Percentiles rank a stretch among this genome's conserved stretches.
Evolutionary conservation across 2,888 invertebrate species (phyloP).

Genomic region (Drosophila anomelani): DNA sequence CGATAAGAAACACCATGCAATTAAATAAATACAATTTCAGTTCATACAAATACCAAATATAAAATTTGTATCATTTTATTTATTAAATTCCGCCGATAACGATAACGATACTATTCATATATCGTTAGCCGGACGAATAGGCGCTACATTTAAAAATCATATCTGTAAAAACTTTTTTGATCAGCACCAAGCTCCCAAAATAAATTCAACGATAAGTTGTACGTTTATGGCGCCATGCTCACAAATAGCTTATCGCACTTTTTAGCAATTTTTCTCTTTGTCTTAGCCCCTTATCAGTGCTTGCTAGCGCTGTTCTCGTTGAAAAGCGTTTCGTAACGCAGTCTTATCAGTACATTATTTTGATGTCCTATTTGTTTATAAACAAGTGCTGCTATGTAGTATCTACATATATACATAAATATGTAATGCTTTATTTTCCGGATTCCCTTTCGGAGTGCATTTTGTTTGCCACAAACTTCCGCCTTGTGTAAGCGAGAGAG

Average conservation of each 20-base stretch:
- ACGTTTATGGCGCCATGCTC: conserved; percentile 10
- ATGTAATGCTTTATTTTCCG: background rate
- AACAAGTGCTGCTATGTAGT: conserved; percentile 20
- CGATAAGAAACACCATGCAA: no score
- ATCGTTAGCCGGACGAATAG: background rate
- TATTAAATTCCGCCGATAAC: no score
- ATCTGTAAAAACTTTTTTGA: background rate
- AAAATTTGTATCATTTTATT: no score
- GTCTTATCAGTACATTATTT: conserved; percentile 33
- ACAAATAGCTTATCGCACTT: conserved; percentile 4
- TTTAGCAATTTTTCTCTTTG: conserved; percentile 10
- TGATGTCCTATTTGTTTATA: conserved; percentile 32
- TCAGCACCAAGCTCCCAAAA: background rate
- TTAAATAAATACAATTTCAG: no score
- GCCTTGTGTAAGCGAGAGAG: conserved; percentile 8
- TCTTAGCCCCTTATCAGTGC: conserved; percentile 30
- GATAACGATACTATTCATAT: background rate
- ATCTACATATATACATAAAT: background rate
- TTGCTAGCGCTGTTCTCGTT: conserved; percentile 19
- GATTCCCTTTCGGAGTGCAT: background rate
- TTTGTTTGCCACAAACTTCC: conserved; percentile 39
- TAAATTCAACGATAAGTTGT: background rate
- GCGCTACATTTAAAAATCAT: conserved; percentile 5
- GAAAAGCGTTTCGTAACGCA: conserved; percentile 35
- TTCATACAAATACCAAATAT: no score